A percentile compares a stretch with the other conserved stretches of the same genome.
These are phyloP conservation scores for Arion vulgaris DNA, from an alignment of 1,140 invertebrate species.

Conservation along the genomic window DNA sequence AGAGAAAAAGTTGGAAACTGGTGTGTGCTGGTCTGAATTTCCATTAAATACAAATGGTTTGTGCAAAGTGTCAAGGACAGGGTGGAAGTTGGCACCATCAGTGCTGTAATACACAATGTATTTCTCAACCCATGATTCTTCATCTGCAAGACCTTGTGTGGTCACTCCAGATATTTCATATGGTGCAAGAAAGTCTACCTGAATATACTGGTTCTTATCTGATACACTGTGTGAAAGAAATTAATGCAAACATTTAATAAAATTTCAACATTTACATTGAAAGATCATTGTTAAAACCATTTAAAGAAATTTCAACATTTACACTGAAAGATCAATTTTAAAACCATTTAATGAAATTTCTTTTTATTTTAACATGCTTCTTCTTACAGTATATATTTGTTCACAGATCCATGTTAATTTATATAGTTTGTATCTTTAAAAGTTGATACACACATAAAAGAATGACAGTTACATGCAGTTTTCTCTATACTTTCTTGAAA, in stretches of 20 bases:
- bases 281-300: too few relatives aligned
- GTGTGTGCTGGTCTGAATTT: constrained; percentile 58
- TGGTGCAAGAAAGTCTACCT: constrained; percentile 80
- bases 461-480: too few relatives aligned
- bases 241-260: not conserved
- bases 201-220: constrained; percentile 58
- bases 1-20: constrained; percentile 52
- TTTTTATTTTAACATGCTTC: too few relatives aligned
- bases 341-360: not conserved
- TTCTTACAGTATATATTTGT: too few relatives aligned
- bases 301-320: not conserved
- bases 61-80: constrained; percentile 43
- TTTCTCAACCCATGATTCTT: constrained; percentile 79
- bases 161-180: constrained; percentile 84
- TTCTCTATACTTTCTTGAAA: too few relatives aligned
- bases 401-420: too few relatives aligned
- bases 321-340: too few relatives aligned
- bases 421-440: too few relatives aligned
- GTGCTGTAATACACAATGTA: constrained; percentile 77
- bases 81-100: constrained; percentile 53
- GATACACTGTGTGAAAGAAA: constrained; percentile 45
- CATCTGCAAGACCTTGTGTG: constrained; percentile 76
- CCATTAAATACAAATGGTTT: constrained; percentile 51
- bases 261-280: not conserved
- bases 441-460: too few relatives aligned